Conservation (phyloP, 2,797 vertebrate species). For the Artibeus jamaicensis region DNA sequence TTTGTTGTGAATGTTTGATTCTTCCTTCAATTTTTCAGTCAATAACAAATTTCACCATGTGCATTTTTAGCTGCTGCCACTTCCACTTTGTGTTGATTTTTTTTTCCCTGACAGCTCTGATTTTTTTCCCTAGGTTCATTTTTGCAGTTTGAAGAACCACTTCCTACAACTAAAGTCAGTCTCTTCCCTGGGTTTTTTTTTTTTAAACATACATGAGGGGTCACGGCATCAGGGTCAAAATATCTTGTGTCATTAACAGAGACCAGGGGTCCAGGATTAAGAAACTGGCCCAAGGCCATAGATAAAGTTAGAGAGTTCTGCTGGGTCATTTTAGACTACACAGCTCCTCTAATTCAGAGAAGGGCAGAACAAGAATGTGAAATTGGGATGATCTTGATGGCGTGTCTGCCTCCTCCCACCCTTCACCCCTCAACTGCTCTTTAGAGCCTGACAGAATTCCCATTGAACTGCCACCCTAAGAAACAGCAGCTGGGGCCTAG, state of each 20-base stretch:
- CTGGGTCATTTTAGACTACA: not conserved
- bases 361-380: not conserved
- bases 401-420: not conserved
- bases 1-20: constrained; percentile 54
- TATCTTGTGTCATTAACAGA: not conserved
- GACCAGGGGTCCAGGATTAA: not conserved
- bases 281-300: not conserved
- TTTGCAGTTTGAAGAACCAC: constrained; percentile 17
- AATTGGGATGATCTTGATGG: not conserved
- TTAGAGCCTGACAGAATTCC: not conserved
- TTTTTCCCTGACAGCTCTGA: constrained; percentile 12
- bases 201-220: not conserved
- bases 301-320: not conserved
- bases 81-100: constrained; percentile 34
- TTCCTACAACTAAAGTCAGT: not conserved
- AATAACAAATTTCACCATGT: constrained; percentile 45
- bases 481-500: not conserved
- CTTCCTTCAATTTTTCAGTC: constrained; percentile 41
- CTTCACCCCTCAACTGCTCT: not conserved
- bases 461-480: not conserved
- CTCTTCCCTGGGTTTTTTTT: not conserved
- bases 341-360: not conserved
- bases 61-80: constrained; percentile 44
- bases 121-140: constrained; percentile 41
- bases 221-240: not conserved